These are phyloP conservation scores for Protonemura montana DNA, from an alignment of 2,888 invertebrate genomes.

Conservation along the genomic window DNA sequence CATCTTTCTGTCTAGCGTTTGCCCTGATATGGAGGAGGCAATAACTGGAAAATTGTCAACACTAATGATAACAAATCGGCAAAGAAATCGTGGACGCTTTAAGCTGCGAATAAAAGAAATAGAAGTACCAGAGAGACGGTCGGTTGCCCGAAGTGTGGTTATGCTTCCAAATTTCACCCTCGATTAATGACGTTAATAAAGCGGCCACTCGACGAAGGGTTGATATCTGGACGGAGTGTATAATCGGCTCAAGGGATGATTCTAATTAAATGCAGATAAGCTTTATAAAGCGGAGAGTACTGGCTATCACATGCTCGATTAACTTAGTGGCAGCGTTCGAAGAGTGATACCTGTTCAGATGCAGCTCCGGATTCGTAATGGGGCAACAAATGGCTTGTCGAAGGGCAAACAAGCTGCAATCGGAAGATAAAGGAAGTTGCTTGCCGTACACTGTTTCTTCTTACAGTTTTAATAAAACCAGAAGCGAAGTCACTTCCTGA, in stretches of 20 bases:
- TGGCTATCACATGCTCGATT: background rate
- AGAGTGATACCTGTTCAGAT: background rate
- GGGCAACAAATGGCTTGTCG: constrained; percentile 2
- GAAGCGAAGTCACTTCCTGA: background rate
- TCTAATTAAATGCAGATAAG: background rate
- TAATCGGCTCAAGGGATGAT: background rate
- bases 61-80: background rate
- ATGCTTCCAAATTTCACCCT: background rate
- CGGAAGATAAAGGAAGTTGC: background rate
- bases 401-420: background rate
- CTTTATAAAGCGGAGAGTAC: background rate
- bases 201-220: background rate
- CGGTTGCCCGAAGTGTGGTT: background rate
- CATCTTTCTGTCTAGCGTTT: background rate
- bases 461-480: background rate
- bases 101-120: background rate
- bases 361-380: background rate
- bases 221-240: background rate
- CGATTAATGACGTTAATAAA: background rate
- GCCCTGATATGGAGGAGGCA: background rate
- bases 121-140: background rate
- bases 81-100: background rate
- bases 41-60: background rate
- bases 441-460: background rate
- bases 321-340: background rate